These are phyloP conservation scores for Xenopus tropicalis DNA, from an alignment of 2,113 vertebrate species.

Conservation along the genomic window DNA sequence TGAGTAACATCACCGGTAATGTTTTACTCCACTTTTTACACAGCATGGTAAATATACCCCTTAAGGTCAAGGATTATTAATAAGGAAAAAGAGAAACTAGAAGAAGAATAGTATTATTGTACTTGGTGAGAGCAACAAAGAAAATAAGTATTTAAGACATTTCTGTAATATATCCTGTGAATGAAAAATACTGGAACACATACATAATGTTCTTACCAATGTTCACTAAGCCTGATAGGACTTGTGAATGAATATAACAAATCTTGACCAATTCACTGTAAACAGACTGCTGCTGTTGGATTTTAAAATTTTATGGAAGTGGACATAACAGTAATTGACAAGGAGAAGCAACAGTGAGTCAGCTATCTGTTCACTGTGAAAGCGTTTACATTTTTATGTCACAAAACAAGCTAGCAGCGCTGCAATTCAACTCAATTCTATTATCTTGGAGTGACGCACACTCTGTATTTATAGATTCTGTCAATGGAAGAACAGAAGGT, in stretches of 20 bases:
- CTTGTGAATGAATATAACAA: not conserved
- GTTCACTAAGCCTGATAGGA: not conserved
- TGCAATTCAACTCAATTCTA: conserved; percentile 32
- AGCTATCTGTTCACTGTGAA: conserved; percentile 7
- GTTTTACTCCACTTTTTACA: no score
- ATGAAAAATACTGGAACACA: no score
- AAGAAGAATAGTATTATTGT: no score
- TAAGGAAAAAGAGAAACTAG: no score
- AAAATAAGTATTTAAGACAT: no score
- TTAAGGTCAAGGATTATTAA: no score
- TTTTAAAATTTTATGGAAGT: not conserved
- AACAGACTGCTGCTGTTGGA: conserved; percentile 4
- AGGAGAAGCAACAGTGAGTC: conserved; percentile 10
- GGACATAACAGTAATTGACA: conserved; percentile 18
- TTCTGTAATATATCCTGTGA: no score
- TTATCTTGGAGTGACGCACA: conserved; percentile 36
- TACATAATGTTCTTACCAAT: no score
- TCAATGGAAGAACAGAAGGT: conserved; percentile 19
- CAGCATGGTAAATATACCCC: no score
- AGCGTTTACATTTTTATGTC: conserved; percentile 18
- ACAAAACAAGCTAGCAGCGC: conserved; percentile 19
- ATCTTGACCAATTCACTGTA: not conserved
- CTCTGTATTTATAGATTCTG: conserved; percentile 33
- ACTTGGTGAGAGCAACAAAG: no score
- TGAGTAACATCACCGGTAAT: no score